Evolutionary conservation across 2,113 vertebrate genomes (phyloP), one percentile per base, ranked within the genome.

Genomic region (Enhydra lutris): DNA sequence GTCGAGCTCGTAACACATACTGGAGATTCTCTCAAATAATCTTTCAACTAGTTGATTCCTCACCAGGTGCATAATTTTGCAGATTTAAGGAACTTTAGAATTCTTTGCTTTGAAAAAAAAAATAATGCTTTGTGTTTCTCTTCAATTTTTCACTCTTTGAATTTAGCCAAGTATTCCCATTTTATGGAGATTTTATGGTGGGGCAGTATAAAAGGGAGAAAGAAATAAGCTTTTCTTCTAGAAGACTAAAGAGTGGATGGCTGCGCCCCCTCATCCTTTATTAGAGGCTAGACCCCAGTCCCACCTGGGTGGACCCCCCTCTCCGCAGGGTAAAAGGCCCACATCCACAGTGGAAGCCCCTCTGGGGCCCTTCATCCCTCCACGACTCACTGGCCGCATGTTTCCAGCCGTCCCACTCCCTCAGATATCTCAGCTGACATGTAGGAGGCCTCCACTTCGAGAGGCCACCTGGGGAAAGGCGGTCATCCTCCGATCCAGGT

Each of bases 191-290:
- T 73, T 73, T 81, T 67, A 67, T 39, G 67, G 67, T 52, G 6
- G n/a, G 65, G 18, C 34, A 76, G 47, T 50, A 7, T 87, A 73
- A 81, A 45, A 39, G 59, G 71, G 39, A n/a, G 39, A 61, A 69
- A 80, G 71, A 96, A 88, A 42, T 26, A 59, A 26, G 67, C 4
- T 83, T 95, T 65, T 79, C 86, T 87, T 95, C 42, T 36, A n/a
- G 67, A 85, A 94, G 55, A 74, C 13, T 26, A 65, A 42, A 61
- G 36, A 24, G 26, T 82, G 39, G 84, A 4, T 50, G 12, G 42
- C 21, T 52, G 52, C 61, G 14, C 3, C 21, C 57, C 6, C 14
- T 39, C 26, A 39, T 52, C 78, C 18, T 80, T 73, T 45, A 9
- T 23, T 57, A 15, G 1, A 57, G 52, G n/a, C 29, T 29, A 52